phyloP scores from a whole-genome alignment of 2,888 invertebrate species.

The Drosophila austrosaltans region DNA sequence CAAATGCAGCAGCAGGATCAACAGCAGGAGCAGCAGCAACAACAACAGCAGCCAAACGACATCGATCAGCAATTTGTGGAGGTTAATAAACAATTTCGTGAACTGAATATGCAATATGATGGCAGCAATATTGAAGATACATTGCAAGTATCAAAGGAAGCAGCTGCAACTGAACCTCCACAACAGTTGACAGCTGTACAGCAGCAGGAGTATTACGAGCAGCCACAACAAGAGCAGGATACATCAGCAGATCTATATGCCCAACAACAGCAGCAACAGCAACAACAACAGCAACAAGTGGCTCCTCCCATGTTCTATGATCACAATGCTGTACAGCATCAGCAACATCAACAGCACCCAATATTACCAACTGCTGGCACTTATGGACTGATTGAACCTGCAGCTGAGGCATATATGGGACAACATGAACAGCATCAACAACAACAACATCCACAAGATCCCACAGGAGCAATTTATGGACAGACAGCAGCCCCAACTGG shows the following conservation, averaged over 20 bases:
- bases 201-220: conserved; percentile 42
- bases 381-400: conserved; percentile 45
- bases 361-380: conserved; percentile 7
- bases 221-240: conserved; percentile 25
- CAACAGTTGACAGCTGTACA: conserved; percentile 44
- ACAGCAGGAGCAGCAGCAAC: conserved; percentile 60
- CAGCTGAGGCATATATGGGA: conserved; percentile 40
- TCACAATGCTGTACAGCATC: conserved; percentile 40
- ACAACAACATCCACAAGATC: conserved; percentile 31
- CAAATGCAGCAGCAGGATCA: conserved; percentile 50
- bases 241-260: conserved; percentile 11
- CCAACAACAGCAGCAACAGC: conserved; percentile 27
- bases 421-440: conserved; percentile 31
- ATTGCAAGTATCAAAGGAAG: conserved; percentile 37
- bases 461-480: conserved; percentile 10
- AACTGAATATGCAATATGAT: conserved; percentile 81
- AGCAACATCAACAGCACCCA: conserved; percentile 41
- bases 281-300: conserved; percentile 19
- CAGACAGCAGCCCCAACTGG: conserved; percentile 33
- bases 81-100: conserved; percentile 82
- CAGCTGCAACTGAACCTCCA: conserved; percentile 30
- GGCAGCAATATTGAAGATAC: conserved; percentile 44
- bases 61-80: conserved; percentile 83
- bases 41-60: conserved; percentile 54
- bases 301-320: conserved; percentile 46